Percentiles rank a stretch among this genome's conserved stretches.
Evolutionary conservation across 2,797 vertebrate genomes (phyloP).

Genomic region (Diceros bicornis): DNA sequence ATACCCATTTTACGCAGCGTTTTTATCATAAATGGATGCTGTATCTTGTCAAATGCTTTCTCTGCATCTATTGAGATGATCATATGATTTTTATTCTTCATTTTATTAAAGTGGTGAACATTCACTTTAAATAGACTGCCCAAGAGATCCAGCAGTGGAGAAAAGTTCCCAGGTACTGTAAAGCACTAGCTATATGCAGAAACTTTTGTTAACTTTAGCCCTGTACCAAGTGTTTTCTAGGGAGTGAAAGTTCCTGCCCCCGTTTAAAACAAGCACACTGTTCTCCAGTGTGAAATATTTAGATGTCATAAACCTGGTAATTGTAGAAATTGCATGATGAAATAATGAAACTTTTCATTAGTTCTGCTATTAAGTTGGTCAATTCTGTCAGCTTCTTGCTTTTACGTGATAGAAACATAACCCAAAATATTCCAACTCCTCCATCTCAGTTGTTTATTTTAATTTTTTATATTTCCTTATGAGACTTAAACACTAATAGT

Average conservation of each 20-base stretch:
- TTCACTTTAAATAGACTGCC: not conserved
- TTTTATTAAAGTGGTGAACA: not conserved
- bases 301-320: not conserved
- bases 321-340: not conserved
- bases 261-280: slow-evolving; percentile 35
- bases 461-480: not conserved
- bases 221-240: not conserved
- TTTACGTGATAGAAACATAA: slow-evolving; percentile 12
- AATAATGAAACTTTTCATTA: slow-evolving; percentile 23
- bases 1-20: no score
- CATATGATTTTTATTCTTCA: no score
- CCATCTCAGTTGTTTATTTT: not conserved
- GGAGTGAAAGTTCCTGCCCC: not conserved
- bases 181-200: not conserved
- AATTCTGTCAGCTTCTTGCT: not conserved
- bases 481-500: not conserved
- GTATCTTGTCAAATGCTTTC: no score
- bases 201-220: not conserved
- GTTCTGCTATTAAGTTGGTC: not conserved
- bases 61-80: no score
- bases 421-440: not conserved
- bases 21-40: no score
- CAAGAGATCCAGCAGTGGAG: not conserved
- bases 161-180: not conserved
- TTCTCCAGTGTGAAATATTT: slow-evolving; percentile 31